Percentiles rank a stretch among this genome's conserved stretches.
Conservation (phyloP, 1,140 invertebrate species). For the Micrasema minimum region DNA sequence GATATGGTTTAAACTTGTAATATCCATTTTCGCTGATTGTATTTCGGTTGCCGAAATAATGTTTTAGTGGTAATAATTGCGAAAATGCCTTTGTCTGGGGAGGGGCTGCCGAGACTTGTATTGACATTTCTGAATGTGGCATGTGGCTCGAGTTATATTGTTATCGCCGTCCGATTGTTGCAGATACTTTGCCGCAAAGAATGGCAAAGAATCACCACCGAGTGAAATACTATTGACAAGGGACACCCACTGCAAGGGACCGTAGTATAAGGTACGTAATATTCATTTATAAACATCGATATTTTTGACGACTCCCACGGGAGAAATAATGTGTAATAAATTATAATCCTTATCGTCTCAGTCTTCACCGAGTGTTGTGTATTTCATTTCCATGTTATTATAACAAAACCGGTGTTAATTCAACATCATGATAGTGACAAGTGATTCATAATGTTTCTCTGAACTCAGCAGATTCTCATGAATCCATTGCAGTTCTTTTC, state of each 20-base stretch:
- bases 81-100: slow-evolving; percentile 45
- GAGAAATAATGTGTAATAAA: slow-evolving; percentile 12
- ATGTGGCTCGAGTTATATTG: slow-evolving; percentile 30
- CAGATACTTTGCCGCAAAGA: slow-evolving; percentile 42
- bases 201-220: slow-evolving; percentile 36
- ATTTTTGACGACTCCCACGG: slow-evolving; percentile 24
- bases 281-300: slow-evolving; percentile 18
- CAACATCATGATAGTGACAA: slow-evolving; percentile 16
- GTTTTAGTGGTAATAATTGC: slow-evolving; percentile 14
- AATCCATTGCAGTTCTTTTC: neutral
- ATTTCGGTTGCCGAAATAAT: neutral
- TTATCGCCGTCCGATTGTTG: slow-evolving; percentile 34
- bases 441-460: slow-evolving; percentile 15
- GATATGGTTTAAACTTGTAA: slow-evolving; percentile 6
- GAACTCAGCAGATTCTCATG: slow-evolving; percentile 1
- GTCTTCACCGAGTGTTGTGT: slow-evolving; percentile 4
- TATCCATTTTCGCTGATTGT: neutral
- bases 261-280: slow-evolving; percentile 18
- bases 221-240: slow-evolving; percentile 33
- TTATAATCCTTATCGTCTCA: slow-evolving; percentile 25
- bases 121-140: slow-evolving; percentile 46
- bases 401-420: slow-evolving; percentile 2
- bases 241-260: slow-evolving; percentile 3
- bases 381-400: neutral
- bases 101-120: slow-evolving; percentile 42